Base-by-base conservation (phyloP, 2,113 vertebrate species). In the Panthera uncia region DNA sequence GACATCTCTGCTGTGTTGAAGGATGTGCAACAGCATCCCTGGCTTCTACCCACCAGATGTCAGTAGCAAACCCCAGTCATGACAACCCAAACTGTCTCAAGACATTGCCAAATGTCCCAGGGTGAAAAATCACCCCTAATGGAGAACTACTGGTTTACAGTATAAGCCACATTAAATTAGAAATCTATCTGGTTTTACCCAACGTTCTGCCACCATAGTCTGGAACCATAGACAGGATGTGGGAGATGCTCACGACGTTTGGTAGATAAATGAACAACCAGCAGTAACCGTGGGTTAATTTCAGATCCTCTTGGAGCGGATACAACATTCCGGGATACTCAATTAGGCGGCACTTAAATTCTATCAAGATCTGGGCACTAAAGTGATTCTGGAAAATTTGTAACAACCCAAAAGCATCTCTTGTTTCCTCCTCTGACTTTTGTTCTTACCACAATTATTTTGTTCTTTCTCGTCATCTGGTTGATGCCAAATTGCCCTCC, bases 141-240 rank as follows among this genome's bases (percentile, higher is more conserved):
- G 3, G 2, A 50, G 12, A 48, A 38, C 4, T 0, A 13, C 38
- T 0, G 3, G 13, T 4, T 4, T 41, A 19, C 57, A 27, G 5
- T 3, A 33, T 12, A 25, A 38, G 25, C 2, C 15, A 16, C 27
- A 55, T 33, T 12, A 76, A 38, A 15, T 85, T 16, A 78, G 41
- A 78, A 78, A 78, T 12, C 4, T 6, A 5, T 25, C 41, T 52
- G 9, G 6, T 19, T 55, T 38, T 21, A 36, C 45, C 45, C 41
- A 5, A 1, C 0, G 1, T n/a, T 66, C 57, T 66, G 5, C 33
- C 52, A 25, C 23, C 11, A 29, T n/a, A n/a, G 55, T 11, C 0
- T 23, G 23, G 38, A 16, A 6, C 16, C 63, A 36, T 1, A 29
- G 18, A 5, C 14, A 10, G 61, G 7, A n/a, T 10, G 5, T 0